phyloP scores from a whole-genome alignment of 2,113 vertebrate genomes.

The Beaufortia kweichowensis region DNA sequence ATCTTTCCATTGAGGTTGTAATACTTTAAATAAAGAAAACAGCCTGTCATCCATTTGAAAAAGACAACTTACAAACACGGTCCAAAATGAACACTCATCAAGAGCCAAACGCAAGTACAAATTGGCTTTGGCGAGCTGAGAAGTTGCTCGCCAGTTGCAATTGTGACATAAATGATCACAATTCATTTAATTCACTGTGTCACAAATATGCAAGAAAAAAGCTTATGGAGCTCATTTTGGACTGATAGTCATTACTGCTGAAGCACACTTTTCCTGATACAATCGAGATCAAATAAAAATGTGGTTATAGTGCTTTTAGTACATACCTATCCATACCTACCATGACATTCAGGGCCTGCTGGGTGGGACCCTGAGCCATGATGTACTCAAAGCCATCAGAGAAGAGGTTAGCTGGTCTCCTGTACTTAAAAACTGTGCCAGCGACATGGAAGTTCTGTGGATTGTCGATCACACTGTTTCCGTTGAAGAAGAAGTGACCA shows the following conservation, averaged over 20 bases:
- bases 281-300: background rate
- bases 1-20: constrained; percentile 89
- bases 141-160: background rate
- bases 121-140: background rate
- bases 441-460: constrained; percentile 87
- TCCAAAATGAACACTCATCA: background rate
- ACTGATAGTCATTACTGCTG: too few relatives aligned
- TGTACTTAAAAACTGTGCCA: constrained; percentile 86
- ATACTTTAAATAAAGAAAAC: constrained; percentile 72
- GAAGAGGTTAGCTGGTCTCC: constrained; percentile 76
- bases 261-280: too few relatives aligned
- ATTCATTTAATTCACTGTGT: background rate
- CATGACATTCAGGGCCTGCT: constrained; percentile 84
- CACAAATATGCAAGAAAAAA: too few relatives aligned
- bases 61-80: background rate
- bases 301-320: constrained; percentile 23
- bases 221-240: too few relatives aligned
- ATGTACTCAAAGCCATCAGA: constrained; percentile 88
- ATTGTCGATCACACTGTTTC: constrained; percentile 83
- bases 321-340: constrained; percentile 71
- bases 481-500: constrained; percentile 87
- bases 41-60: background rate
- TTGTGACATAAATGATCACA: background rate
- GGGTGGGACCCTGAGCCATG: constrained; percentile 85
- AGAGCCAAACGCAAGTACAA: background rate